Percentiles rank a stretch among this genome's conserved stretches.
Conservation (phyloP, 2,113 vertebrate species). For the Paratilapia polleni region DNA sequence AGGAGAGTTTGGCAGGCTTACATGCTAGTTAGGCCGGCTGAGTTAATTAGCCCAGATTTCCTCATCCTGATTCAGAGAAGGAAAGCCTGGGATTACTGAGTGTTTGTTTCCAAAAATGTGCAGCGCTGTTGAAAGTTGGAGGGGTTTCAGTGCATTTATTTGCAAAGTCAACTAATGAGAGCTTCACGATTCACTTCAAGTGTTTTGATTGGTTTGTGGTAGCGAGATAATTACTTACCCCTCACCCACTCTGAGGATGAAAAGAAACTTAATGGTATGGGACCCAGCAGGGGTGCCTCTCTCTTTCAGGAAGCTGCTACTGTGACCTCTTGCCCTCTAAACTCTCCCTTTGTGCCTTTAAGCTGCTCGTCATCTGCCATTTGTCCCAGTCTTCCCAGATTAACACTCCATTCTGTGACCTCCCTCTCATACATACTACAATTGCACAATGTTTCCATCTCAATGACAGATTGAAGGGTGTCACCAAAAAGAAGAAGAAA, state of each 20-base stretch:
- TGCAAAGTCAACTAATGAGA: slow-evolving; percentile 49
- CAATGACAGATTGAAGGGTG: not conserved
- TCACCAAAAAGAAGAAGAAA: not conserved
- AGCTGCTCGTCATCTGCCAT: slow-evolving; percentile 23
- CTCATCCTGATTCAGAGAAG: slow-evolving; percentile 59
- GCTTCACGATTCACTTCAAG: slow-evolving; percentile 20
- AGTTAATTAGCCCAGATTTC: slow-evolving; percentile 71
- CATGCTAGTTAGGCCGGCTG: slow-evolving; percentile 50
- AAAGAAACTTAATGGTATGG: slow-evolving; percentile 49
- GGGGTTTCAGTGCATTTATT: not conserved
- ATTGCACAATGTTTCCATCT: not conserved
- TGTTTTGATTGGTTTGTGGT: slow-evolving; percentile 13
- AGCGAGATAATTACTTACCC: slow-evolving; percentile 32
- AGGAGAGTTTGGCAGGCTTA: slow-evolving; percentile 49
- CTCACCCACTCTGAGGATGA: slow-evolving; percentile 21
- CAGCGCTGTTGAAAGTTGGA: slow-evolving; percentile 29
- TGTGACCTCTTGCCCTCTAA: slow-evolving; percentile 45
- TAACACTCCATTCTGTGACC: not conserved
- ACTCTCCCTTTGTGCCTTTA: slow-evolving; percentile 19
- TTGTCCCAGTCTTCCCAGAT: not conserved
- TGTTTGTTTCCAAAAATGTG: slow-evolving; percentile 23
- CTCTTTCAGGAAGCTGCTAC: slow-evolving; percentile 19
- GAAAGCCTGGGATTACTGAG: slow-evolving; percentile 69
- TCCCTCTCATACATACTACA: not conserved
- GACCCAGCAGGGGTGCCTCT: slow-evolving; percentile 48